phyloP scores from a whole-genome alignment of 2,888 invertebrate species.

The Hofmannophila pseudospretella region DNA sequence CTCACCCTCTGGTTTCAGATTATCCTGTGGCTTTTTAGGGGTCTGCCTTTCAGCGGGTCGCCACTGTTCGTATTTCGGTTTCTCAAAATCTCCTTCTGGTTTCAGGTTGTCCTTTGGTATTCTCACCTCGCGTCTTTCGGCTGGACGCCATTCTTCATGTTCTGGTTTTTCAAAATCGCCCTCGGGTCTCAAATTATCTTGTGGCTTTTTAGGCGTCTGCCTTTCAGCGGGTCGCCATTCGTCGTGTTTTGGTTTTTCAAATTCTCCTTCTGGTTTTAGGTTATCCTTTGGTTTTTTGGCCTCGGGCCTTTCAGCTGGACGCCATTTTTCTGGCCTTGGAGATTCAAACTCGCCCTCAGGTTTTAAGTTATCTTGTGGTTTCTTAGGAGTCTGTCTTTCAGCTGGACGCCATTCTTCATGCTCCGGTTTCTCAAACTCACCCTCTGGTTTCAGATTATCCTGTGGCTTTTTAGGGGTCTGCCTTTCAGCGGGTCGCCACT shows the following conservation, averaged over 20 bases:
- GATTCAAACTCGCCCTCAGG: slow-evolving; percentile 70
- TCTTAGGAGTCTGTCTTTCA: slow-evolving; percentile 34
- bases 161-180: slow-evolving; percentile 74
- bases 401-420: slow-evolving; percentile 53
- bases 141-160: slow-evolving; percentile 61
- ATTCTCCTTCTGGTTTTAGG: slow-evolving; percentile 79
- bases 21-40: slow-evolving; percentile 38
- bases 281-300: slow-evolving; percentile 67
- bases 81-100: slow-evolving; percentile 77
- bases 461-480: slow-evolving; percentile 56
- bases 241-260: slow-evolving; percentile 55
- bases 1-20: slow-evolving; percentile 63
- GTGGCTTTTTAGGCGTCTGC: slow-evolving; percentile 47
- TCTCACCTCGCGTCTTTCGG: slow-evolving; percentile 58
- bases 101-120: slow-evolving; percentile 75
- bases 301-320: slow-evolving; percentile 43
- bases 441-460: slow-evolving; percentile 78
- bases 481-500: slow-evolving; percentile 69
- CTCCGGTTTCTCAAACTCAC: slow-evolving; percentile 72
- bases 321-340: slow-evolving; percentile 47
- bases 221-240: slow-evolving; percentile 66
- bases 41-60: slow-evolving; percentile 47
- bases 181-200: slow-evolving; percentile 73
- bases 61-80: slow-evolving; percentile 55
- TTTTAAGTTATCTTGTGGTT: slow-evolving; percentile 47